Evolutionary conservation across 2,113 vertebrate genomes (phyloP), one percentile per base, ranked within the genome.

Genomic region (Delphinapterus leucas): DNA sequence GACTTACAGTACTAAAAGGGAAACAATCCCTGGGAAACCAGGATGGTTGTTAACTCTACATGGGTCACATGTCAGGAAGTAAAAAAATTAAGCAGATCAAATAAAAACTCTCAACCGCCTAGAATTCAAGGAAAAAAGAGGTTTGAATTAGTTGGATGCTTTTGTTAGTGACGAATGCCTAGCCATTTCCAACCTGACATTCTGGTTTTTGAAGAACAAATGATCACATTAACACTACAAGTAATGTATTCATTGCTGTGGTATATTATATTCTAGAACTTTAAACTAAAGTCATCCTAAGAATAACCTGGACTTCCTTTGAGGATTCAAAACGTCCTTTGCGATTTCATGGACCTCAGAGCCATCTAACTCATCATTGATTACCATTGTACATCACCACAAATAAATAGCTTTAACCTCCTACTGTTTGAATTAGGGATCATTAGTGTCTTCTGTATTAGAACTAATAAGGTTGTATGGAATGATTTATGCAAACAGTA

Each of bases 361-460:
- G 36, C 55, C 79, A 76, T 38, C 13, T 18, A 74, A 25, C 14
- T 92, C 58, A 55, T 77, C 68, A 70, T n/a, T 63, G 84, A 41
- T 76, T 33, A 90, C 23, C 95, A 53, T 15, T n/a, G 47, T 20
- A 81, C 44, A 85, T 23, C 47, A 58, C 33, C n/a, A 61, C 12
- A 21, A 81, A 96, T 65, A 92, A 96, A 92, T 33, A 65, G 12
- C 36, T 81, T 90, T 90, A 80, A 21, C 91, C 73, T 92, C 44
- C 36, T 44, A 80, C 83, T 97, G 65, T 95, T 96, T 90, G 61
- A 88, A 87, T 90, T 94, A 77, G 55, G 61, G 70, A 85, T 97
- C 65, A 71, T 31, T 23, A 60, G 14, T 80, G 60, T 92, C 74
- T 74, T 88, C 47, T 87, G 49, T 61, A 95, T 87, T 86, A 13